Base-by-base conservation (phyloP, 2,113 vertebrate genomes). In the Nyctereutes procyonoides region DNA sequence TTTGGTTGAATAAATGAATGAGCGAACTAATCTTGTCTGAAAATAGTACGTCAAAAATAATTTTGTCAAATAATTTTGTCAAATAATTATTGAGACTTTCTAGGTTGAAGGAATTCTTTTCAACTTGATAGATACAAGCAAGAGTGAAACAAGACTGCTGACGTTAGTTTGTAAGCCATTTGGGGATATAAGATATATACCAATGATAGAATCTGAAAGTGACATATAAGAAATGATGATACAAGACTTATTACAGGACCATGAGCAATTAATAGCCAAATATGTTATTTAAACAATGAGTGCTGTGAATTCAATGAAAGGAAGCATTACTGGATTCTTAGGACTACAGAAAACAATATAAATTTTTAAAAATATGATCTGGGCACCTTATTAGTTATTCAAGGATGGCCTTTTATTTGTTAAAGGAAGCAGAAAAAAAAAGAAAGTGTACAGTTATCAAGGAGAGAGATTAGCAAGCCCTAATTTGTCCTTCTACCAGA, bases 251-350 rank as follows among this genome's bases (percentile, higher is more conserved):
- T 77, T 22, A 63, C 1, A 60, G 63, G 22, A 38, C 8, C n/a
- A 87, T 19, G 8, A 55, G 88, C 5, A 43, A 48, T 80, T 84
- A 80, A 43, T 32, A 90, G 15, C 24, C 53, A 95, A 58, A 43
- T 73, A 43, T 73, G 82, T 93, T 96, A 62, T 95, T 83, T 88
- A 89, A 95, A 65, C 16, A 95, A 8, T 24, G 81, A 93, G n/a
- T 84, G 5, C 55, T 62, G 14, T 58, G 55, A 65, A 74, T 60
- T 91, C 58, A 65, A 19, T 43, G 38, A 4, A 79, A 87, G 35
- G 30, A 76, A 69, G 14, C 28, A 2, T 63, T 43, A 53, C 8
- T 94, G 30, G 28, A 82, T 89, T 81, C 17, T 81, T 93, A 67
- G 32, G 48, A 84, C 53, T 71, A 82, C 17, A 86, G 26, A 94